Conservation (phyloP, 2,113 vertebrate genomes). For the Anser cygnoides region DNA sequence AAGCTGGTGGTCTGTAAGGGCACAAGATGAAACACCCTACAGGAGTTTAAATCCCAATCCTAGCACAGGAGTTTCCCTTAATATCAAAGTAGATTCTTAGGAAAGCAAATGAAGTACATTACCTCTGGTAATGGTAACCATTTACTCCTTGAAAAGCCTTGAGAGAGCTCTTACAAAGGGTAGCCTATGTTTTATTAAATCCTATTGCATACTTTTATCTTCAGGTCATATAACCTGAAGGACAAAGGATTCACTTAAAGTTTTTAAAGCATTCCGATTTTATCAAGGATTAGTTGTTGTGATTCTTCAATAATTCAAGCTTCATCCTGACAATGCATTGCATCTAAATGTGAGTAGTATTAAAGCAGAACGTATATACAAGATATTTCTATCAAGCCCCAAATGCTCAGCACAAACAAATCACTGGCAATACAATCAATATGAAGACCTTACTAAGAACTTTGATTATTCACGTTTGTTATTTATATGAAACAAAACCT, state of each 20-base stretch:
- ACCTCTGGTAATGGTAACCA: slow-evolving; percentile 65
- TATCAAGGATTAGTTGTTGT: slow-evolving; percentile 24
- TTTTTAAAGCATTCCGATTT: slow-evolving; percentile 37
- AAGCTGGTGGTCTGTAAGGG: neutral
- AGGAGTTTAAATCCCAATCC: slow-evolving; percentile 41
- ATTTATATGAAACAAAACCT: neutral
- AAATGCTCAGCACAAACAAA: slow-evolving; percentile 29
- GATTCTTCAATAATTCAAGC: slow-evolving; percentile 57
- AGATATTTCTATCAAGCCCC: neutral
- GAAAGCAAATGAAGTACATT: slow-evolving; percentile 67
- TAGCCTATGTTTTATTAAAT: slow-evolving; percentile 69
- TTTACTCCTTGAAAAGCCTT: slow-evolving; percentile 64
- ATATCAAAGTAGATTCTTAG: slow-evolving; percentile 50
- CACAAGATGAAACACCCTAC: slow-evolving; percentile 3
- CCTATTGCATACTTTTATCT: slow-evolving; percentile 54
- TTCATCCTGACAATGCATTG: neutral
- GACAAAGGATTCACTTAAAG: slow-evolving; percentile 40
- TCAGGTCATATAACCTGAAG: slow-evolving; percentile 63
- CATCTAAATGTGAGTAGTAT: slow-evolving; percentile 31
- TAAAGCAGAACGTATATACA: neutral
- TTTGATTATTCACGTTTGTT: neutral
- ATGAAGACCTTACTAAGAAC: neutral
- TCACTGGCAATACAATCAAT: neutral
- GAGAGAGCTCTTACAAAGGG: slow-evolving; percentile 27
- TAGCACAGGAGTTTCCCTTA: slow-evolving; percentile 28